These are phyloP conservation scores for Esox niger DNA, from an alignment of 2,113 vertebrate species.

Conservation along the genomic window DNA sequence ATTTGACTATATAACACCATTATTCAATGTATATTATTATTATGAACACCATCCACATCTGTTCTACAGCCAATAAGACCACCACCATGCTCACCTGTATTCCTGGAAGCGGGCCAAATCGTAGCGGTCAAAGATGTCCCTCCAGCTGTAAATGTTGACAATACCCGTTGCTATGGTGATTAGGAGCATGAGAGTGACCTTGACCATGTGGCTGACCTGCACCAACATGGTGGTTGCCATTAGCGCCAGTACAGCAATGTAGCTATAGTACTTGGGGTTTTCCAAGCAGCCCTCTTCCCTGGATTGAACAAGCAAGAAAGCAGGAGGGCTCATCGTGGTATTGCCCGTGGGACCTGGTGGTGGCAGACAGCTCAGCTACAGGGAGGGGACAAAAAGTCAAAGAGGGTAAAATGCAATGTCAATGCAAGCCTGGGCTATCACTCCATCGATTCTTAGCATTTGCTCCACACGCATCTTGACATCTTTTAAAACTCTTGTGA, in stretches of 20 bases:
- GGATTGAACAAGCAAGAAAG: conserved; percentile 15
- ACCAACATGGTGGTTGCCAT: conserved; percentile 95
- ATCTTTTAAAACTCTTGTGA: no score
- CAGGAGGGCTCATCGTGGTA: conserved; percentile 37
- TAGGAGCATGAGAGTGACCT: conserved; percentile 90
- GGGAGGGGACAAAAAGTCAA: conserved; percentile 1
- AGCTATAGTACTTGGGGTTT: conserved; percentile 93
- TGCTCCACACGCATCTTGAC: no score
- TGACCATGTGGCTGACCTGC: conserved; percentile 99
- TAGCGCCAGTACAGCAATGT: conserved; percentile 82
- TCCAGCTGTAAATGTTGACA: conserved; percentile 87
- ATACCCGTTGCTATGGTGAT: conserved; percentile 76
- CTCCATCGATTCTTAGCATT: no score
- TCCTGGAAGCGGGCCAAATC: conserved; percentile 78
- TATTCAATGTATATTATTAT: no score
- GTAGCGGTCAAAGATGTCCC: conserved; percentile 84
- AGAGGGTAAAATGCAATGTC: conserved; percentile 6
- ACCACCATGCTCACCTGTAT: conserved; percentile 72
- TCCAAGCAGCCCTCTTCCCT: conserved; percentile 67
- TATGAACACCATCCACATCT: no score
- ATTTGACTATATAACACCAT: no score
- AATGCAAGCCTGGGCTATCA: no score
- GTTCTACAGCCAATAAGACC: not conserved
- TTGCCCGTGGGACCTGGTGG: conserved; percentile 39
- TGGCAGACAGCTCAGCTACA: conserved; percentile 86